Conservation (phyloP, 2,797 vertebrate species). For the Alfaro cultratus region DNA sequence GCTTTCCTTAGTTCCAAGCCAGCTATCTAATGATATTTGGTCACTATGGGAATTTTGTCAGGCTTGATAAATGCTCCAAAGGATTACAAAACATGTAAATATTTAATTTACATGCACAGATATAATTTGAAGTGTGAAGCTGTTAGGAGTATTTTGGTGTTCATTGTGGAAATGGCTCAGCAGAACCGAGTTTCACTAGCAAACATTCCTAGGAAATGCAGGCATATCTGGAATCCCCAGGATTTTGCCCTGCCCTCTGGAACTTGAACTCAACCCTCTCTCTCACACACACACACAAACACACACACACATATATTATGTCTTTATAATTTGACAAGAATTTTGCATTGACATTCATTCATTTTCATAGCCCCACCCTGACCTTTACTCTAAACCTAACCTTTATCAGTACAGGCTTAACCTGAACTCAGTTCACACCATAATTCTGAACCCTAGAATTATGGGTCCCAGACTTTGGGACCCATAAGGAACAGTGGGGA, state of each 20-base stretch:
- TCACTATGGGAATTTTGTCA: not conserved
- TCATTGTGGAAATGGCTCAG: conserved; percentile 44
- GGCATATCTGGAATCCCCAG: conserved; percentile 80
- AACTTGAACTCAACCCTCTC: conserved; percentile 23
- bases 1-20: not conserved
- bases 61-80: not conserved
- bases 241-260: conserved; percentile 62
- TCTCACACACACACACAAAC: not conserved
- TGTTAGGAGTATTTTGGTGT: conserved; percentile 4
- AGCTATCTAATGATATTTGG: not conserved
- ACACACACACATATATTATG: conserved; percentile 18
- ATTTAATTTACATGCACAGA: not conserved
- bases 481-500: too few species aligned
- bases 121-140: not conserved
- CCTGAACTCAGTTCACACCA: not conserved
- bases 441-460: not conserved
- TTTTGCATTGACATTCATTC: not conserved
- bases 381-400: not conserved
- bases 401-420: not conserved
- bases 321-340: not conserved
- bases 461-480: not conserved
- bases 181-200: conserved; percentile 50
- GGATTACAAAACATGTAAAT: not conserved
- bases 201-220: conserved; percentile 72
- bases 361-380: not conserved